Evolutionary conservation across 2,113 vertebrate species (phyloP).

Genomic region (Mohoua ochrocephala): DNA sequence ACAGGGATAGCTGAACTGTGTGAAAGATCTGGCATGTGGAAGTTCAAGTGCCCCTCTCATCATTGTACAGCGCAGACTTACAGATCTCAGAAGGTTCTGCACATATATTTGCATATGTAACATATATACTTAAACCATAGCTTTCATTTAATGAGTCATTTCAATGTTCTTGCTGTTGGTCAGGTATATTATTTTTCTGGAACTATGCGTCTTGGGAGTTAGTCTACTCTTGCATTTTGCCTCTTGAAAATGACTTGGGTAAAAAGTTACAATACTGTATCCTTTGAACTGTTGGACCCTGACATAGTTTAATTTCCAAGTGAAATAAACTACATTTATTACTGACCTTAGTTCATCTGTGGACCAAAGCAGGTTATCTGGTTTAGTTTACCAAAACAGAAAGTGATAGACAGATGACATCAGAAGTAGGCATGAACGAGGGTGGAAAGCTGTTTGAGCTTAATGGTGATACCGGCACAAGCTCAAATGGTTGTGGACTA

Average conservation of each 20-base stretch:
- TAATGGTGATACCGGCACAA: neutral
- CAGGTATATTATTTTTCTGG: neutral
- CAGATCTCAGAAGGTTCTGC: neutral
- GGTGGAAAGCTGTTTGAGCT: neutral
- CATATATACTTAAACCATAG: neutral
- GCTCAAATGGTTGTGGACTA: neutral
- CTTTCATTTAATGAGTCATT: neutral
- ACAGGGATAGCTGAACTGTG: neutral
- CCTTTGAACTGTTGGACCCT: neutral
- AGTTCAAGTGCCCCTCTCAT: neutral
- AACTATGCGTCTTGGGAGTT: neutral
- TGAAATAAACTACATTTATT: neutral
- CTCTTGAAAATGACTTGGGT: neutral
- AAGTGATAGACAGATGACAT: neutral
- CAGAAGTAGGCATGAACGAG: neutral
- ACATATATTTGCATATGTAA: neutral
- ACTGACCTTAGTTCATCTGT: neutral
- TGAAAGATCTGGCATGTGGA: neutral
- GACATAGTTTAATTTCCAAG: neutral
- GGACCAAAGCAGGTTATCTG: neutral
- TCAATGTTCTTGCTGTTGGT: neutral
- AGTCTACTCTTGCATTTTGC: neutral
- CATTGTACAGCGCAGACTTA: neutral
- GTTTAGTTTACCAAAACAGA: neutral
- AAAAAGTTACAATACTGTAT: neutral